These are phyloP conservation scores for Coenonympha arcania DNA, from an alignment of 2,888 invertebrate species.

Conservation along the genomic window DNA sequence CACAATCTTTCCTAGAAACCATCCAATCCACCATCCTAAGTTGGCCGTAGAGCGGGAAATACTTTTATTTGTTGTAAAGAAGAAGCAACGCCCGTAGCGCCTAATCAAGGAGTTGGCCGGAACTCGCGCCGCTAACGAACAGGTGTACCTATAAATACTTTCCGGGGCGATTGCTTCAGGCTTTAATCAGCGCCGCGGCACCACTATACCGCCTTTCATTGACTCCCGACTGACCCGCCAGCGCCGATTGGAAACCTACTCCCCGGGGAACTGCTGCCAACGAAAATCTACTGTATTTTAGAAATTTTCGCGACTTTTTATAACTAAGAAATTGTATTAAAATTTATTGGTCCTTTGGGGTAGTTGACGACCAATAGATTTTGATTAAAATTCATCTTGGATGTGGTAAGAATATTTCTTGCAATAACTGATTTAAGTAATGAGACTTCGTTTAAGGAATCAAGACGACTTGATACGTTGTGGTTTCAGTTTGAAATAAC, in stretches of 20 bases:
- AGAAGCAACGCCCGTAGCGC: slow-evolving; percentile 68
- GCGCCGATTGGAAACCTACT: slow-evolving; percentile 67
- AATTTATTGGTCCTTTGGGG: slow-evolving; percentile 33
- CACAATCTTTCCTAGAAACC: slow-evolving; percentile 3
- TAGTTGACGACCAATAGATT: slow-evolving; percentile 23
- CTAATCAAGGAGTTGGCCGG: slow-evolving; percentile 74
- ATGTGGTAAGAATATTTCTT: not conserved
- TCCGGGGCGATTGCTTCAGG: slow-evolving; percentile 71
- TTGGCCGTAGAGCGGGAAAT: slow-evolving; percentile 52
- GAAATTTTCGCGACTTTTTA: slow-evolving; percentile 37
- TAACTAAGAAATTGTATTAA: slow-evolving; percentile 25
- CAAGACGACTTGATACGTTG: too few relatives aligned
- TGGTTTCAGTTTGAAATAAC: too few relatives aligned
- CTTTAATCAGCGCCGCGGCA: slow-evolving; percentile 71
- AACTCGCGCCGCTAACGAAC: slow-evolving; percentile 70
- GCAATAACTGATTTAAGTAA: not conserved
- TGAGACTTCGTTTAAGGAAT: too few relatives aligned
- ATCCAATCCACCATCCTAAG: slow-evolving; percentile 26
- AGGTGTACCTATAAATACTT: slow-evolving; percentile 75
- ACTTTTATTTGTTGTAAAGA: slow-evolving; percentile 68
- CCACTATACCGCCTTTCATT: slow-evolving; percentile 72
- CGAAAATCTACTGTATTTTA: slow-evolving; percentile 57
- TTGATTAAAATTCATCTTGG: not conserved
- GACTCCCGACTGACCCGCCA: slow-evolving; percentile 66
- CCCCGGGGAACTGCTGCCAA: slow-evolving; percentile 55